Conservation (phyloP, 2,797 vertebrate species). For the Pseudochaenichthys georgianus region DNA sequence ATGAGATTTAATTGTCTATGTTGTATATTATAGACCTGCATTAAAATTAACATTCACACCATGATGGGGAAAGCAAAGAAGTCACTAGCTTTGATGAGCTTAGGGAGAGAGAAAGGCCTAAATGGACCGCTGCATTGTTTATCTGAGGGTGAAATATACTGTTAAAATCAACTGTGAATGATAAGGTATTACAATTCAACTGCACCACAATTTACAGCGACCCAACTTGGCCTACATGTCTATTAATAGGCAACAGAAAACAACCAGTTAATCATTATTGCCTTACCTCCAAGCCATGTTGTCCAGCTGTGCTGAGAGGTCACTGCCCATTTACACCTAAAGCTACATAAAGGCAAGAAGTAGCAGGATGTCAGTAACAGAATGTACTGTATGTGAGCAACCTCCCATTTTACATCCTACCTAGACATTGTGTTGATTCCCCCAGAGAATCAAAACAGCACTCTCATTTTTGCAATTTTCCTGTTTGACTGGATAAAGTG, state of each 20-base stretch:
- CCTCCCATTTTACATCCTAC: background rate
- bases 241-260: background rate
- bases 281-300: too few species aligned
- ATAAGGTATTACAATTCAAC: background rate
- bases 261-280: background rate
- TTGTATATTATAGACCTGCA: constrained; percentile 19
- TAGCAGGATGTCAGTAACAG: too few species aligned
- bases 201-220: background rate
- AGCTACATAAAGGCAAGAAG: too few species aligned
- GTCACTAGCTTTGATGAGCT: constrained; percentile 41
- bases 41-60: constrained; percentile 38
- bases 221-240: background rate
- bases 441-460: background rate
- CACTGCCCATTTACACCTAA: too few species aligned
- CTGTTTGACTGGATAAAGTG: background rate
- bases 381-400: background rate
- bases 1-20: constrained; percentile 28
- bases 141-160: background rate
- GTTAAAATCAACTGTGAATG: background rate
- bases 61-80: constrained; percentile 19
- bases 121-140: constrained; percentile 26
- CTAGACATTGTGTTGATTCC: background rate
- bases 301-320: too few species aligned
- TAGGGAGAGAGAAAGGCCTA: constrained; percentile 18
- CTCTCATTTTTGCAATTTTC: background rate